Percentiles rank a stretch among this genome's conserved stretches.
These are phyloP conservation scores for Parotocinclus haroldoi DNA, from an alignment of 2,797 vertebrate genomes.

Conservation along the genomic window DNA sequence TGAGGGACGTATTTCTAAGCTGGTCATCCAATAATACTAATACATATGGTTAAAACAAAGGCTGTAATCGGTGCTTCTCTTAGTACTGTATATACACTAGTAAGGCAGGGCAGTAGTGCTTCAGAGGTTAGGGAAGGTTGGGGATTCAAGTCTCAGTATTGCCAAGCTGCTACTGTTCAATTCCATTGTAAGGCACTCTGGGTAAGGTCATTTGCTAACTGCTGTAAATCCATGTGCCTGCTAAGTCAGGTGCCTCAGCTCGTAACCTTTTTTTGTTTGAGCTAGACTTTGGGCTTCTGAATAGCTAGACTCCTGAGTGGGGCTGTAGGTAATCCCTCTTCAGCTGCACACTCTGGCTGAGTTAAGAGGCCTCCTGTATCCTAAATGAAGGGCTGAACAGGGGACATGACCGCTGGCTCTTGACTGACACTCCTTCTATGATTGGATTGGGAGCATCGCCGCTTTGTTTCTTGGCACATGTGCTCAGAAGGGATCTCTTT, in stretches of 20 bases:
- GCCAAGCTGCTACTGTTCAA: too few relatives aligned
- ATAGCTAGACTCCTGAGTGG: constrained; percentile 3
- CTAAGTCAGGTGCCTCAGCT: constrained; percentile 58
- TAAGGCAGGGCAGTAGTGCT: too few relatives aligned
- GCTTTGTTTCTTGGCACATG: constrained; percentile 3
- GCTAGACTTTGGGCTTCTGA: constrained; percentile 31
- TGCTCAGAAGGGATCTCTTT: background rate
- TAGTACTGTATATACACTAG: too few relatives aligned
- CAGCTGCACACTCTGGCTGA: constrained; percentile 11
- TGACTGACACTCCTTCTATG: background rate
- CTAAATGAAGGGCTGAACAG: constrained; percentile 3
- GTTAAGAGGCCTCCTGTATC: background rate
- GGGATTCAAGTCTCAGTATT: too few relatives aligned
- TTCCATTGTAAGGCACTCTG: too few relatives aligned
- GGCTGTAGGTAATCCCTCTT: constrained; percentile 38
- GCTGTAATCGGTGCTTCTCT: too few relatives aligned
- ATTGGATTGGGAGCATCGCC: constrained; percentile 47
- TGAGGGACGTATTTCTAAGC: too few relatives aligned
- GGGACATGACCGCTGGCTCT: too few relatives aligned
- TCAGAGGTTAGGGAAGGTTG: too few relatives aligned
- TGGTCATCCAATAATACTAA: too few relatives aligned
- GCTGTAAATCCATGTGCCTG: constrained; percentile 50
- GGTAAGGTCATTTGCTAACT: too few relatives aligned
- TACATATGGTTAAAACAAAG: too few relatives aligned
- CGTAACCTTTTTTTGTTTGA: constrained; percentile 54